phyloP scores from a whole-genome alignment of 2,888 invertebrate genomes.

The Colletes collaris region DNA sequence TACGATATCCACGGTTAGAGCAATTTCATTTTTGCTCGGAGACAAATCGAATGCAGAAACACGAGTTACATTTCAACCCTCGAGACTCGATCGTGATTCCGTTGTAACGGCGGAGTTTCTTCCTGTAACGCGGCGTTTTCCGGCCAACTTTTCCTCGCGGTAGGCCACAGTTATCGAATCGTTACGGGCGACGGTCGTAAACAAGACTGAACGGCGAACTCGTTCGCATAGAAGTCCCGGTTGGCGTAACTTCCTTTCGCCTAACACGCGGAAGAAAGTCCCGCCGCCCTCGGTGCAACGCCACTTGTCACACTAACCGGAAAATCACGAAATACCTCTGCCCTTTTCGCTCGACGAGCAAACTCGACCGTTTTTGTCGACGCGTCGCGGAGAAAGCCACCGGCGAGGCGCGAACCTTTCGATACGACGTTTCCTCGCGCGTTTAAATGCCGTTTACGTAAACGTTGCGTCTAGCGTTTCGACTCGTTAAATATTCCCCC shows the following conservation, averaged over 20 bases:
- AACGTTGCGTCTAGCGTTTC: no score
- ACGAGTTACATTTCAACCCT: no score
- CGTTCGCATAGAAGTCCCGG: conserved; percentile 37
- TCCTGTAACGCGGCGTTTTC: background rate
- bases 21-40: no score
- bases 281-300: conserved; percentile 8
- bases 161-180: conserved; percentile 41
- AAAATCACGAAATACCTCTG: conserved; percentile 10
- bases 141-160: background rate
- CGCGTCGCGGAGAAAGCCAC: background rate
- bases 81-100: no score
- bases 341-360: conserved; percentile 2
- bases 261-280: conserved; percentile 34
- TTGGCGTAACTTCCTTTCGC: conserved; percentile 38
- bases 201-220: conserved; percentile 25
- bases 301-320: background rate
- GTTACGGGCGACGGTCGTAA: conserved; percentile 34
- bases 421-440: background rate
- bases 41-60: no score
- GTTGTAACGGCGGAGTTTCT: no score
- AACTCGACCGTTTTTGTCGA: no score
- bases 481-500: no score
- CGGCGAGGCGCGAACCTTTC: background rate
- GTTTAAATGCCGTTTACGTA: no score
- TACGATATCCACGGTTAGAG: no score